Percentiles rank a stretch among this genome's conserved stretches.
phyloP scores from a whole-genome alignment of 2,797 vertebrate genomes.

The Arrhamphus sclerolepis region DNA sequence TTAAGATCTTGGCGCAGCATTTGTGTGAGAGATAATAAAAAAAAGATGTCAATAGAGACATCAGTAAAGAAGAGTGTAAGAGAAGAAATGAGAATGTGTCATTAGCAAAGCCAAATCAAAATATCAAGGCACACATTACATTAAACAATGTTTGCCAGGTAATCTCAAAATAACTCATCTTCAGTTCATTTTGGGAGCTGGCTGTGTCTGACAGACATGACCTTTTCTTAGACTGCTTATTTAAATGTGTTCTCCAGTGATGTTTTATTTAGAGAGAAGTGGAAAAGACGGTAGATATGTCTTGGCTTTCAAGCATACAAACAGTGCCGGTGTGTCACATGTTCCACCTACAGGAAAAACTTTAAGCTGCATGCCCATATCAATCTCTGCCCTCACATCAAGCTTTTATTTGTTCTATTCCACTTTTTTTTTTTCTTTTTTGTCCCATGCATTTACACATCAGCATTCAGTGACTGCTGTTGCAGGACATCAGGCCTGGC shows the following conservation, averaged over 20 bases:
- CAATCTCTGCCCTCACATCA: neutral
- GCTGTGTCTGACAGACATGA: slow-evolving; percentile 53
- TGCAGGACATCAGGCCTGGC: slow-evolving; percentile 1
- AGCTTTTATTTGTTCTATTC: neutral
- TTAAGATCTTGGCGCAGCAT: slow-evolving; percentile 22
- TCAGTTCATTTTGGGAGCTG: too few relatives aligned
- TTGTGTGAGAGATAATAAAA: slow-evolving; percentile 51
- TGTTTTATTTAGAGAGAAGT: slow-evolving; percentile 20
- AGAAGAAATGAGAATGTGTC: slow-evolving; percentile 7
- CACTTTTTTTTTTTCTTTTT: neutral
- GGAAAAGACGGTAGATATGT: neutral
- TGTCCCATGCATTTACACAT: slow-evolving; percentile 13
- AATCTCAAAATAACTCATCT: too few relatives aligned
- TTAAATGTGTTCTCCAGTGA: slow-evolving; percentile 29
- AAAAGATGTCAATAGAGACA: slow-evolving; percentile 25
- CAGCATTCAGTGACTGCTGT: slow-evolving; percentile 11
- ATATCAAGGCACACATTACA: slow-evolving; percentile 6
- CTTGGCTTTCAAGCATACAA: slow-evolving; percentile 8
- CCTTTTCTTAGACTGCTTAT: slow-evolving; percentile 49
- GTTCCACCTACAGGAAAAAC: slow-evolving; percentile 34
- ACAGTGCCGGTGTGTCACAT: slow-evolving; percentile 9
- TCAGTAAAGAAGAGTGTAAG: slow-evolving; percentile 12
- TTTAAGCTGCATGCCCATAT: slow-evolving; percentile 18
- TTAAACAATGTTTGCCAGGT: too few relatives aligned
- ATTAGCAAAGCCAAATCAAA: slow-evolving; percentile 21